Conservation (phyloP, 1,140 invertebrate species). For the Drosophila kanapiae region DNA sequence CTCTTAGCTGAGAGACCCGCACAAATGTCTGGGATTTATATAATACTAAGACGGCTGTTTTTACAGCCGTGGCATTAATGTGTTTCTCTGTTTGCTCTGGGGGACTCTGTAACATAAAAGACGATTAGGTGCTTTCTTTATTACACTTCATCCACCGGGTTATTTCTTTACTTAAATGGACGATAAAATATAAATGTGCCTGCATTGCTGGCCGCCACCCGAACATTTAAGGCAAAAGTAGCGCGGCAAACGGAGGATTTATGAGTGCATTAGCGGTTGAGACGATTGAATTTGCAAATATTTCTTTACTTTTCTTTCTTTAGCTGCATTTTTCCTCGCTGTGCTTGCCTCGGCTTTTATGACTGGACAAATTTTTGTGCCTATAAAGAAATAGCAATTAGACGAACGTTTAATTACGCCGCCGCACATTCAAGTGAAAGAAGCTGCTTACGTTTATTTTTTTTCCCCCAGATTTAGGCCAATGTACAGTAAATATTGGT, state of each 20-base stretch:
- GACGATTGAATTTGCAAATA: constrained; percentile 62
- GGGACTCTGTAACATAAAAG: constrained; percentile 59
- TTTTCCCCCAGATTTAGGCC: not conserved
- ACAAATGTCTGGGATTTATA: constrained; percentile 29
- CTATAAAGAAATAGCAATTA: constrained; percentile 68
- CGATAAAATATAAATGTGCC: constrained; percentile 45
- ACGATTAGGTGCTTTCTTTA: constrained; percentile 53
- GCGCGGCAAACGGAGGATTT: constrained; percentile 43
- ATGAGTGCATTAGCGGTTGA: constrained; percentile 68
- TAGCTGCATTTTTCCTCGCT: constrained; percentile 26
- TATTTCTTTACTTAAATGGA: constrained; percentile 46
- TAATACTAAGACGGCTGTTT: constrained; percentile 53
- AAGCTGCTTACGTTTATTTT: constrained; percentile 21
- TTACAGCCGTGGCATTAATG: constrained; percentile 56
- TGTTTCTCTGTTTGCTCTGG: constrained; percentile 43
- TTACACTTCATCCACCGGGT: constrained; percentile 40
- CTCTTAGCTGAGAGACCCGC: constrained; percentile 12
- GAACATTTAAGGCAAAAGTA: constrained; percentile 28
- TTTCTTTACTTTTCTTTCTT: constrained; percentile 15
- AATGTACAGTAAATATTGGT: not conserved
- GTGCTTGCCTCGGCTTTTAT: constrained; percentile 49
- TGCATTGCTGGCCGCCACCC: constrained; percentile 28
- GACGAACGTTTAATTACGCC: constrained; percentile 69
- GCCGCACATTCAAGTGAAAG: constrained; percentile 25
- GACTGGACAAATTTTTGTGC: constrained; percentile 67